phyloP scores from a whole-genome alignment of 2,888 invertebrate genomes.

The Tortricodes alternella region DNA sequence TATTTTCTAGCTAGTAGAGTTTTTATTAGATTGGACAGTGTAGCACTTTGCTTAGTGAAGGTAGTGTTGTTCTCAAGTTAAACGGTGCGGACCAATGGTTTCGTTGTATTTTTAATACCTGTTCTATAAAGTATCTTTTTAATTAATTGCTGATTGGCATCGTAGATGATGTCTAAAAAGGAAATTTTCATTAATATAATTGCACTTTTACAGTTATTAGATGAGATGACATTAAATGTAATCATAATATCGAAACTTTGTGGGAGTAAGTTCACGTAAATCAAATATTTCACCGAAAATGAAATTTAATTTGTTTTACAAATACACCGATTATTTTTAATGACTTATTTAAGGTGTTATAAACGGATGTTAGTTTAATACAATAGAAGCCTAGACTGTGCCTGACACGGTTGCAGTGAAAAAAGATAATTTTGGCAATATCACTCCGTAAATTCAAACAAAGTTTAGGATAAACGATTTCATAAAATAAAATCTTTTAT shows the following conservation, averaged over 20 bases:
- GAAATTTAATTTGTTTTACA: not conserved
- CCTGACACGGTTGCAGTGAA: no score
- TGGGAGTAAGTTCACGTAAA: not conserved
- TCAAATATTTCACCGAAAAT: not conserved
- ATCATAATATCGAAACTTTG: not conserved
- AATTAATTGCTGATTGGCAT: constrained; percentile 37
- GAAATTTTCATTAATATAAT: constrained; percentile 9
- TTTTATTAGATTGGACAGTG: not conserved
- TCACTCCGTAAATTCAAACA: no score
- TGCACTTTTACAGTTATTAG: constrained; percentile 22
- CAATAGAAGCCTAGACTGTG: no score
- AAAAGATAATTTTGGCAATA: no score
- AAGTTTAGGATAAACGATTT: no score
- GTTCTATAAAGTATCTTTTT: constrained; percentile 38
- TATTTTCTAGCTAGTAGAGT: not conserved
- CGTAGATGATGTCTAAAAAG: constrained; percentile 15
- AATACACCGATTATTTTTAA: no score
- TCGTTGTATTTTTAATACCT: constrained; percentile 39
- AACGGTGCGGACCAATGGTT: constrained; percentile 52
- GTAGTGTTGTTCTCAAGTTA: constrained; percentile 23
- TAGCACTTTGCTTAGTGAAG: not conserved
- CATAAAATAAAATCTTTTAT: no score
- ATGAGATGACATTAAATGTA: not conserved
- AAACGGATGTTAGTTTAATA: no score
- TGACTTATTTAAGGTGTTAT: no score